Conservation (phyloP, 2,888 invertebrate genomes). For the Dendrolimus houi region DNA sequence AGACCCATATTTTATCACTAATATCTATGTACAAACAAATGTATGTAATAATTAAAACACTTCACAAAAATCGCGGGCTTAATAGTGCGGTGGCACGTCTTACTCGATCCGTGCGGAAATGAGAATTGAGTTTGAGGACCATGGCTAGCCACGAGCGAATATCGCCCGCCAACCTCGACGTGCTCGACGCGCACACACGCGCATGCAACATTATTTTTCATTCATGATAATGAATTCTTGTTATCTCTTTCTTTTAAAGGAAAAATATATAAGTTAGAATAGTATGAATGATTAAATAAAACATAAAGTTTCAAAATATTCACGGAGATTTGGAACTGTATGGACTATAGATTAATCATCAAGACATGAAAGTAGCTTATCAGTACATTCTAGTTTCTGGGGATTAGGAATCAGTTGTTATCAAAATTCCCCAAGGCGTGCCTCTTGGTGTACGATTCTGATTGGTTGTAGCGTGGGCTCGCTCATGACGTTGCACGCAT, state of each 20-base stretch:
- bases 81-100: slow-evolving; percentile 48
- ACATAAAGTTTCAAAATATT: not conserved
- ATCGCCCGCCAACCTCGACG: slow-evolving; percentile 34
- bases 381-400: not conserved
- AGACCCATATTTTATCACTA: slow-evolving; percentile 55
- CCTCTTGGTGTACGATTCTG: slow-evolving; percentile 73
- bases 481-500: slow-evolving; percentile 69
- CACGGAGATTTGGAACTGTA: not conserved
- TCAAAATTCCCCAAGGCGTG: slow-evolving; percentile 70
- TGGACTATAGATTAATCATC: not conserved
- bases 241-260: slow-evolving; percentile 44
- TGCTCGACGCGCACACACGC: slow-evolving; percentile 41
- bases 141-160: slow-evolving; percentile 16
- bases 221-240: slow-evolving; percentile 59
- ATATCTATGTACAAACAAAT: slow-evolving; percentile 11
- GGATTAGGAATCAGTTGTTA: slow-evolving; percentile 3
- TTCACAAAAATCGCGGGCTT: slow-evolving; percentile 31
- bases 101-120: slow-evolving; percentile 53
- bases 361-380: slow-evolving; percentile 2
- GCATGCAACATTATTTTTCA: slow-evolving; percentile 43
- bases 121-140: slow-evolving; percentile 24
- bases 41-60: slow-evolving; percentile 24
- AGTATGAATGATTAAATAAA: slow-evolving; percentile 18
- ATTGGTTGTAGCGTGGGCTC: slow-evolving; percentile 72
- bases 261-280: slow-evolving; percentile 21